Evolutionary conservation across 2,113 vertebrate species (phyloP).

Genomic region (Rhinichthys klamathensis): DNA sequence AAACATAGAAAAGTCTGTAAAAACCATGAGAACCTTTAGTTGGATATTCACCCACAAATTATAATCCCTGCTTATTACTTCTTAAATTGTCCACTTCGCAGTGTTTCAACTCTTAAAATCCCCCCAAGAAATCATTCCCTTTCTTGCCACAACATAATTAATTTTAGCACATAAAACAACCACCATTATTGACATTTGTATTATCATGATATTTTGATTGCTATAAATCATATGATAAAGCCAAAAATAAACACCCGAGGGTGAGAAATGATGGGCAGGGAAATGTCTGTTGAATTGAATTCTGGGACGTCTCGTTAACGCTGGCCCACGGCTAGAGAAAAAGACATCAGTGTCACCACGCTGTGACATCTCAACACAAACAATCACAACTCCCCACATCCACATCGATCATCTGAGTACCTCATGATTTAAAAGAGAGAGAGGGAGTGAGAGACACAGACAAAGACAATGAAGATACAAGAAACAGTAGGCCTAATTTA

Average conservation of each 20-base stretch:
- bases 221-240: slow-evolving; percentile 21
- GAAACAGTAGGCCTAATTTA: neutral
- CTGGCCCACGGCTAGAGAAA: slow-evolving; percentile 39
- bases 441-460: neutral
- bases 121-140: neutral
- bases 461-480: neutral
- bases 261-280: slow-evolving; percentile 30
- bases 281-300: slow-evolving; percentile 40
- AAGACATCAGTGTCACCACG: slow-evolving; percentile 45
- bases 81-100: neutral
- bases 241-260: slow-evolving; percentile 29
- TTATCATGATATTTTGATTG: slow-evolving; percentile 26
- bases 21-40: neutral
- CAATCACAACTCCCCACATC: slow-evolving; percentile 33
- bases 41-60: neutral
- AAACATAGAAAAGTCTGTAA: too few species aligned
- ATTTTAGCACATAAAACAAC: neutral
- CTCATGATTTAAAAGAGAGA: slow-evolving; percentile 6
- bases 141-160: neutral
- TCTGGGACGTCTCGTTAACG: slow-evolving; percentile 43
- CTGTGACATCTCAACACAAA: slow-evolving; percentile 45
- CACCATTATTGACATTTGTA: slow-evolving; percentile 15
- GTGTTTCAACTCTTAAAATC: neutral
- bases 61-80: neutral
- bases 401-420: slow-evolving; percentile 35